These are phyloP conservation scores for Maniola jurtina DNA, from an alignment of 1,140 invertebrate species.

Conservation along the genomic window DNA sequence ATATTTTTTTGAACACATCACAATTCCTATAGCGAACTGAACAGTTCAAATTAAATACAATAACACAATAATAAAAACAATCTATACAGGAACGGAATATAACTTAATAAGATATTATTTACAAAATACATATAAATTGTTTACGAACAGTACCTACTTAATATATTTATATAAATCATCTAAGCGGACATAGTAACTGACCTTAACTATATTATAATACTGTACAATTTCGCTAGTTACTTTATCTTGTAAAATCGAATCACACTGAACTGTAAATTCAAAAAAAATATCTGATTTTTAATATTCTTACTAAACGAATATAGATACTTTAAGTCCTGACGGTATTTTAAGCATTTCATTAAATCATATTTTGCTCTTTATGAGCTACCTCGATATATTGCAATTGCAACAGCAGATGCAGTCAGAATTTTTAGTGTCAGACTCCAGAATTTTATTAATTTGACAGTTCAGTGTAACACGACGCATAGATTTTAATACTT, in stretches of 20 bases:
- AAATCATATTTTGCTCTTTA: no score
- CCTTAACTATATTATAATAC: constrained; percentile 74
- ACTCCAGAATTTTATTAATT: not conserved
- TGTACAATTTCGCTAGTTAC: constrained; percentile 77
- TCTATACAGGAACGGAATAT: constrained; percentile 76
- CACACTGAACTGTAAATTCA: constrained; percentile 20
- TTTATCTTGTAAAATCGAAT: constrained; percentile 50
- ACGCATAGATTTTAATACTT: constrained; percentile 48
- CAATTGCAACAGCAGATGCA: not conserved
- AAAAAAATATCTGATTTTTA: not conserved
- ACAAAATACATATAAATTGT: constrained; percentile 70
- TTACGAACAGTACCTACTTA: constrained; percentile 62
- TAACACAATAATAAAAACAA: constrained; percentile 51
- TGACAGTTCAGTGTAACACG: constrained; percentile 18
- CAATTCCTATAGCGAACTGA: constrained; percentile 71
- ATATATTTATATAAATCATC: constrained; percentile 60
- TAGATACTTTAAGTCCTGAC: no score
- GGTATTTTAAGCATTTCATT: no score
- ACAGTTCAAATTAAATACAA: constrained; percentile 67
- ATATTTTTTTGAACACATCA: constrained; percentile 71
- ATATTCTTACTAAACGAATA: not conserved
- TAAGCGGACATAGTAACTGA: constrained; percentile 62
- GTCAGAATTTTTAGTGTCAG: not conserved
- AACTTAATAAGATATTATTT: constrained; percentile 70
- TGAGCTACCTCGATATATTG: no score